phyloP scores from a whole-genome alignment of 2,797 vertebrate genomes.

The Syngnathus rostellatus region DNA sequence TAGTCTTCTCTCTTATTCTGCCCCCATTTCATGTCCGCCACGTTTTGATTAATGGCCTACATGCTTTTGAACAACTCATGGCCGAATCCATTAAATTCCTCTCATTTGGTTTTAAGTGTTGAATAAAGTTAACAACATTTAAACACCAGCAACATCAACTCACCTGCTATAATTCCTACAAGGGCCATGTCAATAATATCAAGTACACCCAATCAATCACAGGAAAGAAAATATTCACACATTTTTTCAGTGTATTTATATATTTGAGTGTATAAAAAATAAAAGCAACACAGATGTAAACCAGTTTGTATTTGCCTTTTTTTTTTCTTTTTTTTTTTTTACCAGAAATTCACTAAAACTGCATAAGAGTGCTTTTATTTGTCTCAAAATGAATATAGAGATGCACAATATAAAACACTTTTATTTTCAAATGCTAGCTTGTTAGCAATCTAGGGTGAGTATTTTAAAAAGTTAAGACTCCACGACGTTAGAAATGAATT shows the following conservation, averaged over 20 bases:
- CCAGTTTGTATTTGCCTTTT: not conserved
- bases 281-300: not conserved
- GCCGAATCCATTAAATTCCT: conserved; percentile 21
- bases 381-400: not conserved
- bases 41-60: conserved; percentile 49
- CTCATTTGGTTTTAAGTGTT: conserved; percentile 16
- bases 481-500: not conserved
- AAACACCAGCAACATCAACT: not conserved
- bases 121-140: not conserved
- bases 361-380: not conserved
- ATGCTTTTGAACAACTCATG: conserved; percentile 34
- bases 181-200: not conserved
- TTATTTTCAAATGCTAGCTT: not conserved
- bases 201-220: not conserved
- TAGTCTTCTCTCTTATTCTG: not conserved
- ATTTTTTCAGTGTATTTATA: not conserved
- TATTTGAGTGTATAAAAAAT: not conserved
- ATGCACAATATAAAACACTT: not conserved
- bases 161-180: not conserved
- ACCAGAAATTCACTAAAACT: not conserved
- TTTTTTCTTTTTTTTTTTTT: no score
- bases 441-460: not conserved
- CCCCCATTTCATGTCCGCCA: not conserved
- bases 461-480: not conserved
- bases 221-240: not conserved